phyloP scores from a whole-genome alignment of 1,140 invertebrate genomes.

The Acromyrmex heyeri region DNA sequence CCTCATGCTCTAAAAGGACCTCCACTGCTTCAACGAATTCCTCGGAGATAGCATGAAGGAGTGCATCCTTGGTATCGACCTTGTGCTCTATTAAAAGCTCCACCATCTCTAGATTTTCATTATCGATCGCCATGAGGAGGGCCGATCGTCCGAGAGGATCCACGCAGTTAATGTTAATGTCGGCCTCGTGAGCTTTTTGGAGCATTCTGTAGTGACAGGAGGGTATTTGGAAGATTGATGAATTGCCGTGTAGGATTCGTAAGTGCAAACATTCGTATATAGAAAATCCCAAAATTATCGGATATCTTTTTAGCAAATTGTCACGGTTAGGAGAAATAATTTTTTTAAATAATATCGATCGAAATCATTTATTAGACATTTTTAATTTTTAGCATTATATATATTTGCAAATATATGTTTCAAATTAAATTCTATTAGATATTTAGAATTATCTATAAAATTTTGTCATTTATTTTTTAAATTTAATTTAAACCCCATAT shows the following conservation, averaged over 20 bases:
- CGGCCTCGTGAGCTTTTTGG: slow-evolving; percentile 92
- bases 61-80: slow-evolving; percentile 96
- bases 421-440: not conserved
- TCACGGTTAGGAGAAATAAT: not conserved
- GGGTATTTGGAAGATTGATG: slow-evolving; percentile 46
- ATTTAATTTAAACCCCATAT: not conserved
- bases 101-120: slow-evolving; percentile 99
- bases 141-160: slow-evolving; percentile 97
- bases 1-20: slow-evolving; percentile 97
- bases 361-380: not conserved
- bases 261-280: not conserved
- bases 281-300: not conserved
- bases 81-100: slow-evolving; percentile 96
- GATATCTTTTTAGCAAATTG: not conserved
- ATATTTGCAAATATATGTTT: not conserved
- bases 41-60: slow-evolving; percentile 98
- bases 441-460: not conserved
- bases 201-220: slow-evolving; percentile 89
- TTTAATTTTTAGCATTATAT: slow-evolving; percentile 8
- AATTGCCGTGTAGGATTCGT: slow-evolving; percentile 20
- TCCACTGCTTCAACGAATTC: slow-evolving; percentile 99
- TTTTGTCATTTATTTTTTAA: not conserved
- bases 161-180: slow-evolving; percentile 98
- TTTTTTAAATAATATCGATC: not conserved
- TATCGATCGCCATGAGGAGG: slow-evolving; percentile 98